These are phyloP conservation scores for Pithys albifrons DNA, from an alignment of 2,113 vertebrate genomes.

Conservation along the genomic window DNA sequence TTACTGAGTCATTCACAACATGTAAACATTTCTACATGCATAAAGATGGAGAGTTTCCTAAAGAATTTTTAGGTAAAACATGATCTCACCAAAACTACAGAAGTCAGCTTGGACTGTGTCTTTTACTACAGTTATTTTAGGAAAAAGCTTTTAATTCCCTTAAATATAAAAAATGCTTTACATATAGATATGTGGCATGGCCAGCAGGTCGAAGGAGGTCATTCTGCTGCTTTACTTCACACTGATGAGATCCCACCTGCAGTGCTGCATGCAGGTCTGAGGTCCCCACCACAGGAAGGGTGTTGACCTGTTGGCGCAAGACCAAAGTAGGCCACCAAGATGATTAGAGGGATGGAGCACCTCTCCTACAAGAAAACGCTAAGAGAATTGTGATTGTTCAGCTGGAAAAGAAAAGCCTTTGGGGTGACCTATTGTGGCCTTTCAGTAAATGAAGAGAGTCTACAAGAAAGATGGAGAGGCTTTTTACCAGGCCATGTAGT, in stretches of 20 bases:
- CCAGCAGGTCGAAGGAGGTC: not conserved
- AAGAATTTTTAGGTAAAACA: not conserved
- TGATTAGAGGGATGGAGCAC: not conserved
- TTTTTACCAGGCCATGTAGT: not conserved
- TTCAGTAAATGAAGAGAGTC: not conserved
- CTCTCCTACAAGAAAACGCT: not conserved
- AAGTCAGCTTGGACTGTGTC: not conserved
- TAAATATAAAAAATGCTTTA: not conserved
- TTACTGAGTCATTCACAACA: not conserved
- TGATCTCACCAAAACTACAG: not conserved
- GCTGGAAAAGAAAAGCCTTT: not conserved
- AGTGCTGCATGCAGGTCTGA: not conserved
- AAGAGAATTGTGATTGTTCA: not conserved
- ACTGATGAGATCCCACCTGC: not conserved
- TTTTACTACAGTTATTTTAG: not conserved
- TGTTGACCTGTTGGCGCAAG: not conserved
- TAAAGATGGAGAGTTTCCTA: not conserved
- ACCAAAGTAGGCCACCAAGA: not conserved
- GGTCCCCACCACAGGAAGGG: not conserved
- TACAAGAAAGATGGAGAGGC: not conserved
- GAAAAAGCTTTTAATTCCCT: not conserved
- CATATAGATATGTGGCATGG: too few relatives aligned
- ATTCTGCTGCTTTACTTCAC: not conserved
- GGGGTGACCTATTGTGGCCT: not conserved
- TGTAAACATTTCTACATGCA: not conserved